A percentile compares a stretch with the other conserved stretches of the same genome.
Evolutionary conservation across 92 coral and sea anemone genomes (phyloP).

Genomic region (Blastomussa wellsi): DNA sequence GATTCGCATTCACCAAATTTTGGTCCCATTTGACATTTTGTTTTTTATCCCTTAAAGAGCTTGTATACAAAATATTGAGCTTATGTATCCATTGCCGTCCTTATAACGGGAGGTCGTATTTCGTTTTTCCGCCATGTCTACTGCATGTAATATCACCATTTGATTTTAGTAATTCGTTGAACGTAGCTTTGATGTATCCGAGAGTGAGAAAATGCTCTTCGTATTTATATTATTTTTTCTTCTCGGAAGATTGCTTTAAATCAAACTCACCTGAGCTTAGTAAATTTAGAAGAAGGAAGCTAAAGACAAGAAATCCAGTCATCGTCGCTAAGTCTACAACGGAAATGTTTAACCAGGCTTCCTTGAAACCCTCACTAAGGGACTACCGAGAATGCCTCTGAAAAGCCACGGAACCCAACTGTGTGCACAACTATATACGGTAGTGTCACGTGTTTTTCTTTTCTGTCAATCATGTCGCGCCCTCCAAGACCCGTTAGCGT

Average conservation of each 20-base stretch:
- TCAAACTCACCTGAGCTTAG: conserved; percentile 4
- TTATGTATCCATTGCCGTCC: too few relatives aligned
- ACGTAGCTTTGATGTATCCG: not conserved
- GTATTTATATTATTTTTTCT: not conserved
- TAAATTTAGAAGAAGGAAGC: conserved; percentile 4
- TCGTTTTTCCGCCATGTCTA: too few relatives aligned
- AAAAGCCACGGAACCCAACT: not conserved
- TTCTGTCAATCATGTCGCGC: not conserved
- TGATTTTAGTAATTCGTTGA: not conserved
- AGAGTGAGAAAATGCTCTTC: not conserved
- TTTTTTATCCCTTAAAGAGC: too few relatives aligned
- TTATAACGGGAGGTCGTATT: too few relatives aligned
- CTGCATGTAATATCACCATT: too few relatives aligned
- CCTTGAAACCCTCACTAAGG: not conserved
- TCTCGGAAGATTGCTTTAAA: not conserved
- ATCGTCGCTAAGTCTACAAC: conserved; percentile 4
- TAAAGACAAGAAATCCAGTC: conserved; percentile 1
- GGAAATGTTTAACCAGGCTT: not conserved
- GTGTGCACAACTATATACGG: not conserved
- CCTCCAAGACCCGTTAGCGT: not conserved
- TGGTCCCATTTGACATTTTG: too few relatives aligned
- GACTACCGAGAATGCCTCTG: not conserved
- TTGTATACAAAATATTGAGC: too few relatives aligned
- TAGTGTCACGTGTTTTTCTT: conserved; percentile 7
- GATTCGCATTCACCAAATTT: too few relatives aligned